Evolutionary conservation across 2,888 invertebrate genomes (phyloP).

Genomic region (Galerucella pusilla): DNA sequence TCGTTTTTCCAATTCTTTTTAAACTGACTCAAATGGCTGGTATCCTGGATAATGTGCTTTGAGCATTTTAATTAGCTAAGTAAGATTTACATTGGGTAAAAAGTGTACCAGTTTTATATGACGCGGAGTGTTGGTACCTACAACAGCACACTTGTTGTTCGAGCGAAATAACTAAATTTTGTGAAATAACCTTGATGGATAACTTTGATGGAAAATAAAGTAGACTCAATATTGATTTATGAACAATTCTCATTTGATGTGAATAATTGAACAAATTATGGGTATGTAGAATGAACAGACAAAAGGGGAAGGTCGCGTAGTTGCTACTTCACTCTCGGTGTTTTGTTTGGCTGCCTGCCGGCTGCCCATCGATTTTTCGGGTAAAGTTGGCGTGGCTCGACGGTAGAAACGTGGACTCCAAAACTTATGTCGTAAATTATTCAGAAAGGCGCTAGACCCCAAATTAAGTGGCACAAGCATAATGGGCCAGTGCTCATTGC

Average conservation of each 20-base stretch:
- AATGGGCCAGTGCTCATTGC: background rate
- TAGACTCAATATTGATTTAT: background rate
- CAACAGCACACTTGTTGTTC: no score
- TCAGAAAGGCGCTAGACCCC: conserved; percentile 1
- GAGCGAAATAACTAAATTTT: background rate
- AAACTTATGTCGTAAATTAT: conserved; percentile 5
- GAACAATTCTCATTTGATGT: background rate
- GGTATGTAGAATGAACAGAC: conserved; percentile 1
- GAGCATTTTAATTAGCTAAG: no score
- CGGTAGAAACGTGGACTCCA: background rate
- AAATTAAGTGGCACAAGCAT: background rate
- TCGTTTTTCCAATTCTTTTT: no score
- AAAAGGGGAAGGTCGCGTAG: background rate
- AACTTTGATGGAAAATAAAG: background rate
- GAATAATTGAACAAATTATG: background rate
- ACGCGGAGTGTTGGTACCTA: no score
- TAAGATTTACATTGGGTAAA: no score
- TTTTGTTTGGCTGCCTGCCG: conserved; percentile 1
- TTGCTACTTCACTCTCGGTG: background rate
- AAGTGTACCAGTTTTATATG: no score
- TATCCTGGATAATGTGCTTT: no score
- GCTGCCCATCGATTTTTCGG: conserved; percentile 6
- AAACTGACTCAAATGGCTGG: no score
- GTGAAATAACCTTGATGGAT: background rate
- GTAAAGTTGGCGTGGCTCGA: background rate